Percentiles rank a stretch among this genome's conserved stretches.
phyloP scores from a whole-genome alignment of 35 echinoderm and acorn worm species.

The Anneissia japonica region DNA sequence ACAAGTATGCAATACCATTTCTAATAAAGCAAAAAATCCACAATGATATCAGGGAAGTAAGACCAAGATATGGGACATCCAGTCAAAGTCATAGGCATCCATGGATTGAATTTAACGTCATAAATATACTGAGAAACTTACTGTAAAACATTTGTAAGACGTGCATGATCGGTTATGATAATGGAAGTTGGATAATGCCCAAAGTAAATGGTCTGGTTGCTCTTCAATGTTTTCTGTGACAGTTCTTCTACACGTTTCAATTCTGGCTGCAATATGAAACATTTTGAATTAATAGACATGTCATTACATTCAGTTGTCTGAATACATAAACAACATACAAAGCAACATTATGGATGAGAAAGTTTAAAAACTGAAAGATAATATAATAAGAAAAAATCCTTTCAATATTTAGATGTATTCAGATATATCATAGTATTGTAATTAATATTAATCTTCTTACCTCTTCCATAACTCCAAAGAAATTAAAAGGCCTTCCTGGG shows the following conservation, averaged over 20 bases:
- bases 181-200: slow-evolving; percentile 88
- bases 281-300: too few species aligned
- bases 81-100: too few species aligned
- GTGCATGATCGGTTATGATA: slow-evolving; percentile 51
- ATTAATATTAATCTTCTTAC: slow-evolving; percentile 26
- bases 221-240: slow-evolving; percentile 12
- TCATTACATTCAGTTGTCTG: too few species aligned
- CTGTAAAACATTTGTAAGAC: slow-evolving; percentile 58
- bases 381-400: too few species aligned
- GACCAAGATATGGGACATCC: too few species aligned
- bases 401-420: too few species aligned
- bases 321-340: too few species aligned
- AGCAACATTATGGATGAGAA: too few species aligned
- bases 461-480: slow-evolving; percentile 85
- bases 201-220: slow-evolving; percentile 85
- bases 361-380: too few species aligned
- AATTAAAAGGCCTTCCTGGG: slow-evolving; percentile 87
- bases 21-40: slow-evolving; percentile 58
- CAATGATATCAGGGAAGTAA: too few species aligned
- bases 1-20: slow-evolving; percentile 76
- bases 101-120: neutral
- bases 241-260: slow-evolving; percentile 52
- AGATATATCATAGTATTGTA: too few species aligned
- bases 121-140: slow-evolving; percentile 12
- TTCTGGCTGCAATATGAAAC: slow-evolving; percentile 31